Evolutionary conservation across 2,888 invertebrate genomes (phyloP).

Genomic region (Acanthosepion pharaonis): DNA sequence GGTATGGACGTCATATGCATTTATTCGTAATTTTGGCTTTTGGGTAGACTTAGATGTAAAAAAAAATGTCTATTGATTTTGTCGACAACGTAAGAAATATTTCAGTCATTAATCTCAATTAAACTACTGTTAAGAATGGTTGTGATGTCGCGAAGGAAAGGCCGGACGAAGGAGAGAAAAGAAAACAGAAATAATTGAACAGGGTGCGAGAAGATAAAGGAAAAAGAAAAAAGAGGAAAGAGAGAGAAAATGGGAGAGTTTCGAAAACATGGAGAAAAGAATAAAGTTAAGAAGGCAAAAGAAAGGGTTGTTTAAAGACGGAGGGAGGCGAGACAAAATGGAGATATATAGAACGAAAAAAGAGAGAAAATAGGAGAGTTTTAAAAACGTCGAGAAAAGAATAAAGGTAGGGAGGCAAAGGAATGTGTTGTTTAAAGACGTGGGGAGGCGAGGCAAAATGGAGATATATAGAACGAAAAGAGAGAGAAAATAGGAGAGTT

Average conservation of each 20-base stretch:
- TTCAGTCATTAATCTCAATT: not conserved
- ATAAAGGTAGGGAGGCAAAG: not conserved
- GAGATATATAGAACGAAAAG: too few relatives aligned
- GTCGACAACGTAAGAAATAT: not conserved
- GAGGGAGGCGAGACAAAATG: too few relatives aligned
- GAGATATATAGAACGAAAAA: too few relatives aligned
- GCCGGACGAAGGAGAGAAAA: too few relatives aligned
- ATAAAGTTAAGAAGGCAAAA: not conserved
- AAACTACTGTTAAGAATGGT: not conserved
- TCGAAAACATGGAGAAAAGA: not conserved
- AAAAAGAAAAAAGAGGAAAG: too few relatives aligned
- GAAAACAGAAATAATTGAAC: too few relatives aligned
- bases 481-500: too few relatives aligned
- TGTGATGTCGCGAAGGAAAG: not conserved
- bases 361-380: too few relatives aligned
- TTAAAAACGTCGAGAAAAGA: not conserved
- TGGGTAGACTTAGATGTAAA: not conserved
- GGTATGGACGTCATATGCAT: not conserved
- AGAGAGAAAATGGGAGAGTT: too few relatives aligned
- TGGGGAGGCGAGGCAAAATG: too few relatives aligned
- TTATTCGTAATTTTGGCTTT: not conserved
- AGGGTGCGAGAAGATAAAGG: too few relatives aligned
- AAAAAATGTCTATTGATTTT: not conserved
- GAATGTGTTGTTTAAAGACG: not conserved
- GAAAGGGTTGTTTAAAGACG: not conserved